phyloP scores from a whole-genome alignment of 2,113 vertebrate species.

The Mormyrus iriodes region DNA sequence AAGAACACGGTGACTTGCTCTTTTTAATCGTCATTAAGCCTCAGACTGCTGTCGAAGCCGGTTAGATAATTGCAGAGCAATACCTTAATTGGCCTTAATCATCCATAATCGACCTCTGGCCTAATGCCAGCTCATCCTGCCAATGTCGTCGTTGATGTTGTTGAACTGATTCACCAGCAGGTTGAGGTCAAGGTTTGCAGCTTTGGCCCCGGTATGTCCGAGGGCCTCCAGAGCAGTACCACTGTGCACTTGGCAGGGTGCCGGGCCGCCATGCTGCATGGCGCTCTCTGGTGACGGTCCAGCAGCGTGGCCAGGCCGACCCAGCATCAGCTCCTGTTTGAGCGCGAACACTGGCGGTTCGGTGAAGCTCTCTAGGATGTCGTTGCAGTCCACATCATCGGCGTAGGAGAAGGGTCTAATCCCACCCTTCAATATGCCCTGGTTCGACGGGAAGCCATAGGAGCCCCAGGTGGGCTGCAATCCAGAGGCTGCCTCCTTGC shows the following conservation, averaged over 20 bases:
- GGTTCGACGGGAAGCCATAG: slow-evolving; percentile 41
- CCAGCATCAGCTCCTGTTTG: slow-evolving; percentile 8
- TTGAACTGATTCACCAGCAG: slow-evolving; percentile 29
- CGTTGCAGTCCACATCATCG: background rate
- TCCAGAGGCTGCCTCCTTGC: slow-evolving; percentile 35
- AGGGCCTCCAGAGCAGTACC: slow-evolving; percentile 38
- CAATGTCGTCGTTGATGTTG: background rate
- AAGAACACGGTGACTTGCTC: background rate
- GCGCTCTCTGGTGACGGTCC: slow-evolving; percentile 40
- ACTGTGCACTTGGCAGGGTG: slow-evolving; percentile 46
- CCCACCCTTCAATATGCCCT: slow-evolving; percentile 38
- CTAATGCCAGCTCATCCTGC: background rate
- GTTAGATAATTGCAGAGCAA: background rate
- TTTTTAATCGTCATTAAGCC: background rate
- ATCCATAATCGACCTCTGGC: background rate
- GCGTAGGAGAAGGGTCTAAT: background rate
- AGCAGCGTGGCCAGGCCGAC: background rate
- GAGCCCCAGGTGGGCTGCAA: slow-evolving; percentile 39
- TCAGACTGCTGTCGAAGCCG: no score
- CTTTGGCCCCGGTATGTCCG: slow-evolving; percentile 29
- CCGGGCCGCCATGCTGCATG: slow-evolving; percentile 51
- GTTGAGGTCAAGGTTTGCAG: slow-evolving; percentile 12
- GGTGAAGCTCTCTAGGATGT: background rate
- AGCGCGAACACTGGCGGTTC: background rate
- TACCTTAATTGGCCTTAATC: background rate